Evolutionary conservation across 2,888 invertebrate species (phyloP), one percentile per base, ranked within the genome.

Genomic region (Pemphredon lugubris): DNA sequence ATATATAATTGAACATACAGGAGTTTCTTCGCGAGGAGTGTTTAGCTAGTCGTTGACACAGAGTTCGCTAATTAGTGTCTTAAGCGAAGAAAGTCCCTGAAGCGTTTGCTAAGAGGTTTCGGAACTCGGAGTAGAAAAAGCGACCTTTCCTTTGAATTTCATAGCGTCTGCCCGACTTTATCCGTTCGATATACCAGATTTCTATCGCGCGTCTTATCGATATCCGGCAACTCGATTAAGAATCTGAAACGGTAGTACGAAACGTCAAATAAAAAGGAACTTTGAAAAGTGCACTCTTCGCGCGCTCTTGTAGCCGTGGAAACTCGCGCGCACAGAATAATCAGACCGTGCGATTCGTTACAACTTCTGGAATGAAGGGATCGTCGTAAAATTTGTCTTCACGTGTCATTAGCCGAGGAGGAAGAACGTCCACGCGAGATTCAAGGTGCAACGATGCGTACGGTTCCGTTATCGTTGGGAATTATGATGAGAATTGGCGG

Each of bases 321-420:
- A n/a, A n/a, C 2, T 16, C 39, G 39, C 39, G 1, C 11, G 1
- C 9, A 14, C 30, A 7, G 23, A 42, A 18, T 42, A 76, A 69
- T 58, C 48, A 59, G 69, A 73, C 60, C 77, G 45, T 64, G 50
- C 11, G 23, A 37, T 59, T 65, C 57, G 45, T 47, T 26, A 39
- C 55, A 68, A 57, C 42, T 30, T 16, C 26, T 20, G 30, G 45
- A 45, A 57, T 26, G 44, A 59, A 20, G 21, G 13, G 37, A 66
- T 45, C 48, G 23, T 11, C 37, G 57, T 72, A 40, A 59, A 76
- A 59, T 68, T 63, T 59, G 30, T 40, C 58, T 73, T 61, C 68
- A 63, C 77, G 77, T 71, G 39, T 59, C 70, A 70, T 70, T 77
- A 77, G 60, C 13, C 13, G 37, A 5, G 40, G 18, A 39, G 9